phyloP scores from a whole-genome alignment of 2,888 invertebrate genomes.

The Pheosia tremula region DNA sequence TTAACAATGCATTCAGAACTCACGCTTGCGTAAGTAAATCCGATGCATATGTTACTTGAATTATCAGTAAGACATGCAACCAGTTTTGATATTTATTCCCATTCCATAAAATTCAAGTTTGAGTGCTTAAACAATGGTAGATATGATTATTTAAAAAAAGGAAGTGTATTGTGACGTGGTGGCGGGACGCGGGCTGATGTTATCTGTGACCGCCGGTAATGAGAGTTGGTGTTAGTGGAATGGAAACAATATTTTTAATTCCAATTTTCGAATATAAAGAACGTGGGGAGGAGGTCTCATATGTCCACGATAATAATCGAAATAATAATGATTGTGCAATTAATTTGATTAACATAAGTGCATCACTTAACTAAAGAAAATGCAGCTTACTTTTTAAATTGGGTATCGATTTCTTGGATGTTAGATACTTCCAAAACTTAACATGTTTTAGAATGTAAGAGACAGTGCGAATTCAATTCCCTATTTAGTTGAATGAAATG shows the following conservation, averaged over 20 bases:
- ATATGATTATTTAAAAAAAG: constrained; percentile 46
- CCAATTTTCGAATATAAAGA: constrained; percentile 48
- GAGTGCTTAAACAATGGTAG: constrained; percentile 14
- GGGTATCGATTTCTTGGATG: too few species aligned
- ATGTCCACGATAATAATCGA: neutral
- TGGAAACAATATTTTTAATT: constrained; percentile 64
- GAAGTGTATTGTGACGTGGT: constrained; percentile 53
- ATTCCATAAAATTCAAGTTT: constrained; percentile 13
- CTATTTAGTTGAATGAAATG: too few species aligned
- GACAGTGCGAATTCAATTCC: too few species aligned
- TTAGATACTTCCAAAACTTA: too few species aligned
- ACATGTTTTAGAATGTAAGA: too few species aligned
- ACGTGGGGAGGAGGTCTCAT: constrained; percentile 11
- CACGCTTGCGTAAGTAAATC: constrained; percentile 1
- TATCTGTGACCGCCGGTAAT: constrained; percentile 71
- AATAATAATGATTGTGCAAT: neutral
- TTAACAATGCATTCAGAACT: neutral
- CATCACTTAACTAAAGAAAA: too few species aligned
- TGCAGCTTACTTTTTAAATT: too few species aligned
- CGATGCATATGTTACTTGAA: neutral
- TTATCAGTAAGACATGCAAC: neutral
- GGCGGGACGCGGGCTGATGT: constrained; percentile 62
- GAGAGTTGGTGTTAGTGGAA: constrained; percentile 70
- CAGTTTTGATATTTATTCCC: constrained; percentile 10
- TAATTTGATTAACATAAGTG: neutral